A percentile compares a stretch with the other conserved stretches of the same genome.
Evolutionary conservation across 2,888 invertebrate species (phyloP).

Genomic region (Patella ulyssiponensis): DNA sequence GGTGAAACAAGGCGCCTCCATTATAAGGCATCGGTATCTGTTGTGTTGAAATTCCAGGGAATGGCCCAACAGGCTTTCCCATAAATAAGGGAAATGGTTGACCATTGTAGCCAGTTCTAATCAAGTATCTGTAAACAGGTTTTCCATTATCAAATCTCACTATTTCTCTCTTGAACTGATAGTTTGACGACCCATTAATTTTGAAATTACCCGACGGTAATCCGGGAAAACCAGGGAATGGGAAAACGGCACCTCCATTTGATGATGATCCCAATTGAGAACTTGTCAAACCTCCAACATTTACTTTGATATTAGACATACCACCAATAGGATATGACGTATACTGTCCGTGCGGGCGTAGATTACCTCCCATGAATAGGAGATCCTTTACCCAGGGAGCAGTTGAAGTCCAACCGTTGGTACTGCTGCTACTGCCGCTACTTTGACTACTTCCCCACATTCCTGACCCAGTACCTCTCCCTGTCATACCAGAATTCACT

Average conservation of each 20-base stretch:
- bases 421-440: neutral
- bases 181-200: neutral
- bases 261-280: too few relatives aligned
- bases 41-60: neutral
- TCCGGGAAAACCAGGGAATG: neutral
- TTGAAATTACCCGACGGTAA: neutral
- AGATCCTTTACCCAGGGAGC: neutral
- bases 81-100: neutral
- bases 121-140: constrained; percentile 1
- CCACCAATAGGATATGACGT: too few relatives aligned
- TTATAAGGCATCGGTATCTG: neutral
- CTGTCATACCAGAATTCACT: neutral
- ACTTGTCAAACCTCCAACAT: too few relatives aligned
- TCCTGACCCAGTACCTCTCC: neutral
- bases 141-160: constrained; percentile 1
- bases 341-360: neutral
- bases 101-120: neutral
- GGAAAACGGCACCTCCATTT: neutral
- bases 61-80: neutral
- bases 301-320: too few relatives aligned
- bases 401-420: neutral
- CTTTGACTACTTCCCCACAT: neutral
- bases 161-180: neutral
- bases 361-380: neutral
- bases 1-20: neutral